These are phyloP conservation scores for Notodonta ziczac DNA, from an alignment of 2,888 invertebrate genomes.

Conservation along the genomic window DNA sequence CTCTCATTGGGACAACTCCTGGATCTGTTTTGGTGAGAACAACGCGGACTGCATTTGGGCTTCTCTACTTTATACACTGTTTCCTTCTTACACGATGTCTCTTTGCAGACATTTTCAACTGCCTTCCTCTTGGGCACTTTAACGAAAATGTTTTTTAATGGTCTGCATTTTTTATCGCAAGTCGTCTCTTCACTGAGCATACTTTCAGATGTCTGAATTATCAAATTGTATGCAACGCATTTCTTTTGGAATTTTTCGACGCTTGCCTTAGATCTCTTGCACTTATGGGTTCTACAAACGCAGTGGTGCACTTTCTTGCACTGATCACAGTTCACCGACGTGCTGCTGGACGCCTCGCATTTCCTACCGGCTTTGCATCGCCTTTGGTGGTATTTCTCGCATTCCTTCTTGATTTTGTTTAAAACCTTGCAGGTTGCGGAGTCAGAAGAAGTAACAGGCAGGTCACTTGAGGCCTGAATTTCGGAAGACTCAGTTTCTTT, in stretches of 20 bases:
- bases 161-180: conserved; percentile 43
- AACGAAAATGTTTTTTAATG: conserved; percentile 68
- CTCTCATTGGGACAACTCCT: conserved; percentile 66
- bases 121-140: conserved; percentile 67
- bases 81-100: conserved; percentile 60
- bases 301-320: conserved; percentile 66
- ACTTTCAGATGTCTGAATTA: conserved; percentile 77
- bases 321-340: conserved; percentile 66
- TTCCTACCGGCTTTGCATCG: conserved; percentile 59
- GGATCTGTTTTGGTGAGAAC: conserved; percentile 46
- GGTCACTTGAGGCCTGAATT: conserved; percentile 57
- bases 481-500: conserved; percentile 59
- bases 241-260: conserved; percentile 64
- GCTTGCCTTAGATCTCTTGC: conserved; percentile 54
- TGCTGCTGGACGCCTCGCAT: conserved; percentile 68
- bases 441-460: conserved; percentile 68
- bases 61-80: conserved; percentile 58
- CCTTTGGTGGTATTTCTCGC: conserved; percentile 73
- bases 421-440: conserved; percentile 69
- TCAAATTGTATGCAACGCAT: conserved; percentile 75
- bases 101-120: conserved; percentile 40
- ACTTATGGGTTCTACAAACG: conserved; percentile 62
- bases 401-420: conserved; percentile 73
- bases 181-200: conserved; percentile 63
- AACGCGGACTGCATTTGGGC: conserved; percentile 41